Conservation (phyloP, 2,888 invertebrate genomes). For the Pammene aurita region DNA sequence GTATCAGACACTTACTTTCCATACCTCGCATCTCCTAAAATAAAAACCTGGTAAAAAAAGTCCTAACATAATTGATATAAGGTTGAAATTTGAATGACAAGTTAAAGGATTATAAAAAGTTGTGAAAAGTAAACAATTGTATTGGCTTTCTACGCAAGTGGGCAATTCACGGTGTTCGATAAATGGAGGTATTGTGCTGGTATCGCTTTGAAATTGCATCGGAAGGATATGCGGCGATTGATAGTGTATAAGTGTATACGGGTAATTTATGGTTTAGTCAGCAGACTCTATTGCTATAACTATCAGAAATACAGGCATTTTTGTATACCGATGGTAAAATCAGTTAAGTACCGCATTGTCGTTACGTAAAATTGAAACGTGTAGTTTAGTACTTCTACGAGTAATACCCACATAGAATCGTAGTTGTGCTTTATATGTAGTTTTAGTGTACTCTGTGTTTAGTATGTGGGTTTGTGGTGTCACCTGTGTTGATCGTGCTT, state of each 20-base stretch:
- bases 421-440: too few relatives aligned
- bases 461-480: too few relatives aligned
- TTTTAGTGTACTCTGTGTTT: too few relatives aligned
- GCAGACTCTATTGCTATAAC: background rate
- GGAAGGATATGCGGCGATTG: constrained; percentile 36
- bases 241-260: constrained; percentile 3
- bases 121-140: constrained; percentile 41
- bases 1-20: constrained; percentile 37
- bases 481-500: too few relatives aligned
- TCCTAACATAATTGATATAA: background rate
- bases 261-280: constrained; percentile 12
- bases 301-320: background rate
- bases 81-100: background rate
- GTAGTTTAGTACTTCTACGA: too few relatives aligned
- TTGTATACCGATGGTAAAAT: background rate
- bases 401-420: too few relatives aligned
- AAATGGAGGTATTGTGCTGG: constrained; percentile 49
- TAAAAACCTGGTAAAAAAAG: background rate
- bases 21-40: constrained; percentile 1
- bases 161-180: constrained; percentile 58
- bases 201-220: constrained; percentile 50
- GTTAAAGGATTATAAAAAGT: background rate
- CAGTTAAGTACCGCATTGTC: too few relatives aligned
- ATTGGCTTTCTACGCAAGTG: constrained; percentile 53
- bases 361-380: too few relatives aligned